Evolutionary conservation across 2,888 invertebrate species (phyloP).

Genomic region (Cheiracanthium punctorium): DNA sequence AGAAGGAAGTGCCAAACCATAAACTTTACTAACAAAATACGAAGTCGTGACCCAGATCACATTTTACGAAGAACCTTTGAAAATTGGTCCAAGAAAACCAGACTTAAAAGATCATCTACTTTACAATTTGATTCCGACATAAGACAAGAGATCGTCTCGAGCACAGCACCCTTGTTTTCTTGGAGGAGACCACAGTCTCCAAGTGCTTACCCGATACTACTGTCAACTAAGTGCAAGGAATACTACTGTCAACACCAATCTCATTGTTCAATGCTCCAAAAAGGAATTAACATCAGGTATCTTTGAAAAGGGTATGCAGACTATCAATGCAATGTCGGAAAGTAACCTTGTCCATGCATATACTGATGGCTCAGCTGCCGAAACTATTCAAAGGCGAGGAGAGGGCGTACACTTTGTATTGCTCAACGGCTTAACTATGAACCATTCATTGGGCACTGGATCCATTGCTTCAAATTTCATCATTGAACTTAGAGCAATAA

Average conservation of each 20-base stretch:
- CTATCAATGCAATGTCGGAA: background rate
- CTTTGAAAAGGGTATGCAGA: background rate
- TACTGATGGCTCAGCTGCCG: conserved; percentile 9
- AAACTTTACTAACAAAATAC: background rate
- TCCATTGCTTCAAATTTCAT: conserved; percentile 16
- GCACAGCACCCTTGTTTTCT: background rate
- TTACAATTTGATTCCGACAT: background rate
- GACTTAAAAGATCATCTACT: conserved; percentile 9
- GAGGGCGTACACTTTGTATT: background rate
- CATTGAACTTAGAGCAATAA: background rate
- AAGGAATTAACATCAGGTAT: conserved; percentile 6
- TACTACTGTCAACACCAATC: no score
- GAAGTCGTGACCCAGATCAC: background rate
- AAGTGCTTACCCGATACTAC: background rate
- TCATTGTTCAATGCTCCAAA: no score
- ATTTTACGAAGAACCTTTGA: background rate
- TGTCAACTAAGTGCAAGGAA: no score
- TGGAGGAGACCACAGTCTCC: background rate
- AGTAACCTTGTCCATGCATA: conserved; percentile 6
- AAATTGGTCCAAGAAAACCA: background rate
- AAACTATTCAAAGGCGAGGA: background rate
- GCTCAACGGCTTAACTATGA: background rate
- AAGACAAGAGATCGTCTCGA: background rate
- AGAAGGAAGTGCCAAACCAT: conserved; percentile 5
- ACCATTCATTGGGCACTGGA: background rate